phyloP scores from a whole-genome alignment of 2,888 invertebrate genomes.

The Coelogynopora nodosa region DNA sequence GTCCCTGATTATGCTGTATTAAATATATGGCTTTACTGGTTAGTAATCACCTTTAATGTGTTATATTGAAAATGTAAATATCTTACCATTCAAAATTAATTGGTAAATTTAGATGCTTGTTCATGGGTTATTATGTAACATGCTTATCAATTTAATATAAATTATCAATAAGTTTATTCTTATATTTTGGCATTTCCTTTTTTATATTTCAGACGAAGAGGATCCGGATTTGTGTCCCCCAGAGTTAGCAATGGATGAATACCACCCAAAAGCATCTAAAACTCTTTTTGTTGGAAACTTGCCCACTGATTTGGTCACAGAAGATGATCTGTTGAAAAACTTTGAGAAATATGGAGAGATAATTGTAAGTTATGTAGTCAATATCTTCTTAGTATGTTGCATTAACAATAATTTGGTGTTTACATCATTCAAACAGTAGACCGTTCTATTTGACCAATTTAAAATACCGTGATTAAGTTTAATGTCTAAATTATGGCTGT shows the following conservation, averaged over 20 bases:
- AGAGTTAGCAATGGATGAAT: slow-evolving; percentile 88
- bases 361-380: slow-evolving; percentile 75
- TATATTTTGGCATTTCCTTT: no score
- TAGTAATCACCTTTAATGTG: no score
- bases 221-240: slow-evolving; percentile 57
- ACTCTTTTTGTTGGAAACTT: slow-evolving; percentile 89
- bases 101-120: no score
- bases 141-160: no score
- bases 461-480: background rate
- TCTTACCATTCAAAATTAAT: no score
- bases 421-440: background rate
- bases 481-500: background rate
- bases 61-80: no score
- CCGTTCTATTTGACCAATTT: background rate
- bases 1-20: no score
- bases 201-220: slow-evolving; percentile 53
- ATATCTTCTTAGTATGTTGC: no score
- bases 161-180: no score
- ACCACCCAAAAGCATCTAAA: slow-evolving; percentile 90
- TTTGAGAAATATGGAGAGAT: slow-evolving; percentile 93
- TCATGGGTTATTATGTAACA: no score
- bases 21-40: no score
- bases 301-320: slow-evolving; percentile 67
- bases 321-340: slow-evolving; percentile 80
- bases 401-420: no score